Conservation (phyloP, 2,888 invertebrate genomes). For the Sceliomorpha sp. region DNA sequence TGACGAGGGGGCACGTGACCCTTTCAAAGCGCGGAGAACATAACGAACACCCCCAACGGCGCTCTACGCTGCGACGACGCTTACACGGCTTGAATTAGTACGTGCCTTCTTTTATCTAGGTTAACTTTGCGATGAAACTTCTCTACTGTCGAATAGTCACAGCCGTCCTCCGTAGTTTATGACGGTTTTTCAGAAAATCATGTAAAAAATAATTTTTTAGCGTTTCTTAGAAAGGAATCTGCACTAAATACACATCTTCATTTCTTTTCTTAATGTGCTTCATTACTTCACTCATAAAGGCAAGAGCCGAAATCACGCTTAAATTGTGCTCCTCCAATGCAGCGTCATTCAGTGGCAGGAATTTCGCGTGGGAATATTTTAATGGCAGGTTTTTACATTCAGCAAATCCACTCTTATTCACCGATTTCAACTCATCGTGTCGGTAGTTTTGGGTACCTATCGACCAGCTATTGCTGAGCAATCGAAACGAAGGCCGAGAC, state of each 20-base stretch:
- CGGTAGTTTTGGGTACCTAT: constrained; percentile 52
- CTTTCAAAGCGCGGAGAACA: constrained; percentile 70
- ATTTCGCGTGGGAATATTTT: constrained; percentile 68
- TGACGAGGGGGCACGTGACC: constrained; percentile 73
- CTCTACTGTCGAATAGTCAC: constrained; percentile 25
- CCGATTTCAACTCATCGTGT: constrained; percentile 48
- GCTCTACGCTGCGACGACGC: constrained; percentile 59
- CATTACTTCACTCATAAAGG: constrained; percentile 50
- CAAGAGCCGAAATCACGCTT: constrained; percentile 46
- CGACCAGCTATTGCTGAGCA: constrained; percentile 52
- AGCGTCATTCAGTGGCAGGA: constrained; percentile 66
- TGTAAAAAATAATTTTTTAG: no score
- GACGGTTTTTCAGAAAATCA: no score
- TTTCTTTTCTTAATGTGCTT: constrained; percentile 29
- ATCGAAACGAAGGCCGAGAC: constrained; percentile 53
- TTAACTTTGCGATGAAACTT: constrained; percentile 71
- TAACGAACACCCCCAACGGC: constrained; percentile 77
- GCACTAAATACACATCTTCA: neutral
- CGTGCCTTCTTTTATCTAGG: constrained; percentile 66
- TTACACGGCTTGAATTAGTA: constrained; percentile 39
- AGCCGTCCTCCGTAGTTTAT: constrained; percentile 7
- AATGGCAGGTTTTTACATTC: constrained; percentile 53
- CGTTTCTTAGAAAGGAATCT: no score
- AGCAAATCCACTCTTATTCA: constrained; percentile 53
- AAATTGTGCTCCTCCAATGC: constrained; percentile 39